These are phyloP conservation scores for Drosophila mojavensis DNA, from an alignment of 1,140 invertebrate species.

Conservation along the genomic window DNA sequence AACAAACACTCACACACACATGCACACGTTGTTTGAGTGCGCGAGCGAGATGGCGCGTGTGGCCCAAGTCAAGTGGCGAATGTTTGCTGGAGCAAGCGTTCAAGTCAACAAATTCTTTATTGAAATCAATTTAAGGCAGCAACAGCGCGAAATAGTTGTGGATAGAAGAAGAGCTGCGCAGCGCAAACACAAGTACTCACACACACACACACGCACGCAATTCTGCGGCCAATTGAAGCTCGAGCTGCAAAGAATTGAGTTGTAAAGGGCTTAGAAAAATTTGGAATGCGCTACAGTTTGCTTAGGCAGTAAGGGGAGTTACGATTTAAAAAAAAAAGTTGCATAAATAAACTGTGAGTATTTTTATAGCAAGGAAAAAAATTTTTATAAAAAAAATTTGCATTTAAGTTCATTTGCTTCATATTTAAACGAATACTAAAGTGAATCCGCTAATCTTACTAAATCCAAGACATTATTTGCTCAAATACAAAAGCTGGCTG, in stretches of 20 bases:
- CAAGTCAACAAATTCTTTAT: slow-evolving; percentile 71
- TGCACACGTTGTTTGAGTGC: slow-evolving; percentile 1
- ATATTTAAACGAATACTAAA: no score
- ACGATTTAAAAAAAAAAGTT: no score
- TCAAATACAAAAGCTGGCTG: not conserved
- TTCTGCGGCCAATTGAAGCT: slow-evolving; percentile 33
- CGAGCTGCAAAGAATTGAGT: slow-evolving; percentile 2
- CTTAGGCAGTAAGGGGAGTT: not conserved
- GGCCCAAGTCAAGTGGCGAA: slow-evolving; percentile 42
- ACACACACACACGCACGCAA: slow-evolving; percentile 16
- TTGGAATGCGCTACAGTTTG: slow-evolving; percentile 15
- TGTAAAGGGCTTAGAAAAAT: slow-evolving; percentile 8
- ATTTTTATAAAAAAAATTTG: not conserved
- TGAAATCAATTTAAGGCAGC: slow-evolving; percentile 76
- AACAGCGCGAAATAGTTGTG: slow-evolving; percentile 41
- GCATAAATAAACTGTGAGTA: no score
- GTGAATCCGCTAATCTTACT: no score
- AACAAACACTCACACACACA: slow-evolving; percentile 37
- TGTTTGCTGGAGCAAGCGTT: slow-evolving; percentile 29
- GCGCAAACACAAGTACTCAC: slow-evolving; percentile 55
- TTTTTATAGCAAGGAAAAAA: not conserved
- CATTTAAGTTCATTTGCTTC: no score
- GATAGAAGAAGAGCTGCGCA: slow-evolving; percentile 41
- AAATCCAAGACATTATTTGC: no score
- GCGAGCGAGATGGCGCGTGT: slow-evolving; percentile 1